Base-by-base conservation (phyloP, 2,113 vertebrate genomes). In the Scortum barcoo region DNA sequence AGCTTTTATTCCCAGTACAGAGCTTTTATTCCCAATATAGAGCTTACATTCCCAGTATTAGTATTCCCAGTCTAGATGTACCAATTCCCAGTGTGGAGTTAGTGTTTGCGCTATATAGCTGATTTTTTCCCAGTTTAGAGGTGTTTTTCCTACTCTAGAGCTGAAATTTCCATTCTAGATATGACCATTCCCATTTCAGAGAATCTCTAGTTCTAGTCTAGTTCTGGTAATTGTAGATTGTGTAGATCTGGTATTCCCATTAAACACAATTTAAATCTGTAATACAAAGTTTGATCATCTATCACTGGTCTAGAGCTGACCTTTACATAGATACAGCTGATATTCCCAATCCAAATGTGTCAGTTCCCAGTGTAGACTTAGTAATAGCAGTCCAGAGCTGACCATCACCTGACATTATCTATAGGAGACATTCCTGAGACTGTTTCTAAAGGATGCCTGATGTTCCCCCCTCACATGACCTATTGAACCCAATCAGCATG, bases 401-500 rank as follows among this genome's bases (percentile, higher is more conserved):
- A 36, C 8, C 17, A 65, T 65, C 48, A 36, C 20, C 20, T 58
- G n/a, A 58, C 40, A 5, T 19, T 36, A 22, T 76, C 19, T 20
- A 2, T 6, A 1, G 24, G 12, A 54, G 30, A 40, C 28, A 26
- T 12, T 76, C 44, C 0, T 26, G 14, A 24, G 9, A 56, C 22
- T 4, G 19, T 46, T 26, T 0, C 38, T n/a, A 16, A 24, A 53
- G 33, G n/a, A 42, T 4, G 1, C 33, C 46, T 30, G 48, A 54
- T 22, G 60, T 33, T 46, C 9, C 14, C 10, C 30, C 22, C 56
- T 8, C 42, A 56, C 36, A 26, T 10, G 20, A 65, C 68, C 58
- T 65, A 1, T 7, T 54, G 68, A 62, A 71, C 46, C 67, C 9
- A 53, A 72, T 65, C 78, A 80, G 50, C 50, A 33, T 0, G 44